phyloP scores from a whole-genome alignment of 2,797 vertebrate genomes.

The Atherinosoma microstoma region DNA sequence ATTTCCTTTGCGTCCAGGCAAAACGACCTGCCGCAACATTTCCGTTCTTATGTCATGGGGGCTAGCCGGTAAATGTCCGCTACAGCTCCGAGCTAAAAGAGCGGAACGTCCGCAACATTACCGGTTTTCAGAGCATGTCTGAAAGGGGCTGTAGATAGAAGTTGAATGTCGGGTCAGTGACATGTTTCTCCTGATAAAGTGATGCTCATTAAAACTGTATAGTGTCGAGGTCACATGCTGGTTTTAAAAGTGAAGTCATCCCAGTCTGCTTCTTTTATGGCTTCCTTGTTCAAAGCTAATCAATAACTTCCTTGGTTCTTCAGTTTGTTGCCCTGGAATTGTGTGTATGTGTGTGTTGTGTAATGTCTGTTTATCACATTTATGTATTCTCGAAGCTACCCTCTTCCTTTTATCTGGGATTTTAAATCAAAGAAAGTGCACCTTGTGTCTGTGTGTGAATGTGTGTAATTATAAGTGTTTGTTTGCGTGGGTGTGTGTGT shows the following conservation, averaged over 20 bases:
- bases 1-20: no score
- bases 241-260: slow-evolving; percentile 66
- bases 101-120: no score
- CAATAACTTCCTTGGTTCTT: slow-evolving; percentile 47
- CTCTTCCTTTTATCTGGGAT: slow-evolving; percentile 52
- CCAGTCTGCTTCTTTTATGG: slow-evolving; percentile 46
- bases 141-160: not conserved
- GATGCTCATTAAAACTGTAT: not conserved
- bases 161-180: not conserved
- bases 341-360: slow-evolving; percentile 34
- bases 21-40: no score
- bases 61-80: no score
- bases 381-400: slow-evolving; percentile 44
- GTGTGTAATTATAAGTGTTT: slow-evolving; percentile 17
- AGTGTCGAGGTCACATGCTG: slow-evolving; percentile 19
- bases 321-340: slow-evolving; percentile 34
- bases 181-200: not conserved
- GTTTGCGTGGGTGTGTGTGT: not conserved
- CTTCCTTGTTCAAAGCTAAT: slow-evolving; percentile 53
- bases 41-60: no score
- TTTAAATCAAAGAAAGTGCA: slow-evolving; percentile 74
- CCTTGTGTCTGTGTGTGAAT: slow-evolving; percentile 35
- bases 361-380: slow-evolving; percentile 60
- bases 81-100: no score
- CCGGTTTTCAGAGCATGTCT: no score